These are phyloP conservation scores for Poliocrania exsul DNA, from an alignment of 2,797 vertebrate species.

Conservation along the genomic window DNA sequence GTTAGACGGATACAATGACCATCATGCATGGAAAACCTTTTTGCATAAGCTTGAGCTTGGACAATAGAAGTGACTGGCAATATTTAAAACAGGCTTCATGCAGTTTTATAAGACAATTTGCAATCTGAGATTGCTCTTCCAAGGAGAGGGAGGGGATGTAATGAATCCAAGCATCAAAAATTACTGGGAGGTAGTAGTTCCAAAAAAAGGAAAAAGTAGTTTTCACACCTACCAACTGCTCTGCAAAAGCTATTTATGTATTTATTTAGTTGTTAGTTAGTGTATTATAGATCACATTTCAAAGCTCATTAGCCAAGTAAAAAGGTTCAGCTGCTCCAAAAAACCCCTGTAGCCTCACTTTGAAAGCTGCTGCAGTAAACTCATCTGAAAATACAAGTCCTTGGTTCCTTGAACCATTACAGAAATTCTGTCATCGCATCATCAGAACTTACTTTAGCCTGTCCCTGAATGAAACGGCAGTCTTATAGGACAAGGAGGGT, in stretches of 20 bases:
- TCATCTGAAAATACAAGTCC: background rate
- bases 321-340: background rate
- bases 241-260: background rate
- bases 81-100: background rate
- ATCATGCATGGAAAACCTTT: background rate
- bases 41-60: background rate
- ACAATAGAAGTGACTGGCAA: background rate
- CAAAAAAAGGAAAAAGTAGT: background rate
- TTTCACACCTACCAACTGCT: background rate
- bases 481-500: background rate
- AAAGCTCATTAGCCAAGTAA: background rate
- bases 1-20: background rate
- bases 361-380: background rate
- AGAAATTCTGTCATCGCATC: background rate
- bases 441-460: background rate
- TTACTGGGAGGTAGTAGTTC: background rate
- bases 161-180: background rate
- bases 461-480: background rate
- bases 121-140: background rate
- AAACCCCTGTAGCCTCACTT: accelerated
- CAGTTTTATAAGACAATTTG: background rate
- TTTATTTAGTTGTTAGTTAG: background rate
- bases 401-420: background rate
- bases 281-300: background rate
- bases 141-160: background rate